phyloP scores from a whole-genome alignment of 1,140 invertebrate species.

The Conus betulinus region DNA sequence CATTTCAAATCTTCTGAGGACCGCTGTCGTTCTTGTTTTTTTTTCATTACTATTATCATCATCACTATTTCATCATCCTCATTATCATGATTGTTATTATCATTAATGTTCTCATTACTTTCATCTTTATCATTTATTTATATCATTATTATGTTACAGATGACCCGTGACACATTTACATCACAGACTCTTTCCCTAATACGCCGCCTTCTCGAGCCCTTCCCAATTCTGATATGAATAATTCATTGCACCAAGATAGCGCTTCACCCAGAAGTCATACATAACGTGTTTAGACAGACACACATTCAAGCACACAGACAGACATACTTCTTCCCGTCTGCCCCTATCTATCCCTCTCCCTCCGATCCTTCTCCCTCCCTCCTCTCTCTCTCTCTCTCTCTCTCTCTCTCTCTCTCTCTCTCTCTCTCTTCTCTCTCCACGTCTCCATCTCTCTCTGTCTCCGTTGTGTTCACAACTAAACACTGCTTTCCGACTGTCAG shows the following conservation, averaged over 20 bases:
- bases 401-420: neutral
- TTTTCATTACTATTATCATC: too few species aligned
- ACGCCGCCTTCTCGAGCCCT: too few species aligned
- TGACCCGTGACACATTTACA: neutral
- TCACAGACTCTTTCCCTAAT: neutral
- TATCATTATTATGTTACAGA: neutral
- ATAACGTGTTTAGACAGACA: neutral
- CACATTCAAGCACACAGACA: too few species aligned
- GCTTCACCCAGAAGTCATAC: too few species aligned
- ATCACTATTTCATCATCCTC: too few species aligned
- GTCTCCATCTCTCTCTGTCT: slow-evolving; percentile 6
- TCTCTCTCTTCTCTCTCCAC: slow-evolving; percentile 17
- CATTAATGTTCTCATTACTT: neutral
- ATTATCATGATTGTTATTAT: too few species aligned
- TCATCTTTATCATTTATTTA: neutral
- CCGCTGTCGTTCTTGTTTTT: too few species aligned
- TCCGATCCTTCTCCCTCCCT: neutral
- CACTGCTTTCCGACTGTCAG: neutral
- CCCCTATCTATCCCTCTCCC: neutral
- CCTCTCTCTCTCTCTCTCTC: neutral
- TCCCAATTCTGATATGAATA: too few species aligned
- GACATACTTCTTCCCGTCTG: neutral
- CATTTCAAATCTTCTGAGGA: too few species aligned
- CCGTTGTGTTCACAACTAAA: neutral
- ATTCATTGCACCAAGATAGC: too few species aligned